Conservation (phyloP, 2,888 invertebrate species). For the Zaprionus obscuricornis region DNA sequence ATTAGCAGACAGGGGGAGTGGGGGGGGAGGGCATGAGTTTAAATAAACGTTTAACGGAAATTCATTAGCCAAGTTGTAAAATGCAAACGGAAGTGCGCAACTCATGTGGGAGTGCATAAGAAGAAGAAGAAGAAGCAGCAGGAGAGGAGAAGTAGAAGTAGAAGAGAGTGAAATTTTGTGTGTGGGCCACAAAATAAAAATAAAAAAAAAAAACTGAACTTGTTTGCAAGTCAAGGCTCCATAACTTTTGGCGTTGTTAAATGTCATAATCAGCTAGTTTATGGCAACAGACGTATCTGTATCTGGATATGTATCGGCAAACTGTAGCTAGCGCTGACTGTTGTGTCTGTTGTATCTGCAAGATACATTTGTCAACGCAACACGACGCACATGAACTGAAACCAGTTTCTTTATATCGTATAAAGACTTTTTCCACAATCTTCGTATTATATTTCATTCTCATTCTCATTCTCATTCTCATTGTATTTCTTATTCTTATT, state of each 20-base stretch:
- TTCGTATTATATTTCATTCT: slow-evolving; percentile 8
- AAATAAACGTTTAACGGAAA: slow-evolving; percentile 58
- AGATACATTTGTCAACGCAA: slow-evolving; percentile 58
- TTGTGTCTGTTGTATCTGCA: slow-evolving; percentile 36
- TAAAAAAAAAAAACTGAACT: too few species aligned
- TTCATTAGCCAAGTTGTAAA: slow-evolving; percentile 61
- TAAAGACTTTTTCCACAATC: slow-evolving; percentile 38
- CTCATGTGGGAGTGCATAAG: slow-evolving; percentile 40
- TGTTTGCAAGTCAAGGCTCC: slow-evolving; percentile 61
- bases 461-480: slow-evolving; percentile 1
- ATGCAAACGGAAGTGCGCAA: slow-evolving; percentile 63
- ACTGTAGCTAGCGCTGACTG: slow-evolving; percentile 18
- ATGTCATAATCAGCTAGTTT: slow-evolving; percentile 43
- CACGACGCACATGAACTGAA: slow-evolving; percentile 30
- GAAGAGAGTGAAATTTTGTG: not conserved
- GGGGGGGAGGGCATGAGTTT: not conserved
- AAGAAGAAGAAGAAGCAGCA: not conserved
- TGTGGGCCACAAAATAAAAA: too few species aligned
- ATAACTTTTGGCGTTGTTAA: not conserved
- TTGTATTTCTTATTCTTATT: slow-evolving; percentile 6
- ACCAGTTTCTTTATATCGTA: slow-evolving; percentile 56
- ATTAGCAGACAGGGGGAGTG: not conserved
- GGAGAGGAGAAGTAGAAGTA: not conserved
- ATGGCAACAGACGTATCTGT: slow-evolving; percentile 15
- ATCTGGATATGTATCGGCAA: slow-evolving; percentile 1